Evolutionary conservation across 2,113 vertebrate species (phyloP), one percentile per base, ranked within the genome.

Genomic region (Gymnobelideus leadbeateri): DNA sequence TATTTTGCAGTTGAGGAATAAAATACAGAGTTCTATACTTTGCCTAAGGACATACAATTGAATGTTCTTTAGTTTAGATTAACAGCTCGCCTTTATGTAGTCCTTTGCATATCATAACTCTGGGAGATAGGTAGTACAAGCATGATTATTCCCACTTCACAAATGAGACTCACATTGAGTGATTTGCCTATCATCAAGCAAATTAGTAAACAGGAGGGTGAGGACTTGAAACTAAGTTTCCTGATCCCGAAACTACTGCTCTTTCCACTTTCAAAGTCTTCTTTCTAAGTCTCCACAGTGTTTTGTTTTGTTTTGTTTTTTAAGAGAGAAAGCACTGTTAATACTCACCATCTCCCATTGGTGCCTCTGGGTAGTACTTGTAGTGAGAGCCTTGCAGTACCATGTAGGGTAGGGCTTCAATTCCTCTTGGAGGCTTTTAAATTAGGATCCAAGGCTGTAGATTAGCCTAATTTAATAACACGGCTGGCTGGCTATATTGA

Each of bases 401-500:
- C 96, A 25, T 12, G 89, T 49, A 94, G 37, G 94, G 95, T 91
- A 97, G 96, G 92, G 1, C 89, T 91, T 93, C 16, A 0, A 10
- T 52, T 96, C 47, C 11, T 92, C 94, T 96, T 9, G 28, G 37
- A 97, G 92, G 68, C 89, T 95, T 96, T 84, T 97, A 97, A 96
- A 95, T 95, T 95, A 96, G 96, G 91, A 97, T 96, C 97, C 95
- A 97, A 96, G 96, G 96, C 97, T 97, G 97, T 96, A 97, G 97
- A 98, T 98, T 97, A 98, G 94, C 91, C 95, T 98, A 98, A 98
- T 97, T 97, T 94, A 98, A 98, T 98, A 97, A 98, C 93, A 98
- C 49, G 97, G 97, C 51, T 98, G 98, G 96, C 51, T 97, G 96
- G 94, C 91, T 94, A 97, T 95, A 96, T 95, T 92, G 96, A 96